Evolutionary conservation across 2,113 vertebrate genomes (phyloP).

Genomic region (Etheostoma cragini): DNA sequence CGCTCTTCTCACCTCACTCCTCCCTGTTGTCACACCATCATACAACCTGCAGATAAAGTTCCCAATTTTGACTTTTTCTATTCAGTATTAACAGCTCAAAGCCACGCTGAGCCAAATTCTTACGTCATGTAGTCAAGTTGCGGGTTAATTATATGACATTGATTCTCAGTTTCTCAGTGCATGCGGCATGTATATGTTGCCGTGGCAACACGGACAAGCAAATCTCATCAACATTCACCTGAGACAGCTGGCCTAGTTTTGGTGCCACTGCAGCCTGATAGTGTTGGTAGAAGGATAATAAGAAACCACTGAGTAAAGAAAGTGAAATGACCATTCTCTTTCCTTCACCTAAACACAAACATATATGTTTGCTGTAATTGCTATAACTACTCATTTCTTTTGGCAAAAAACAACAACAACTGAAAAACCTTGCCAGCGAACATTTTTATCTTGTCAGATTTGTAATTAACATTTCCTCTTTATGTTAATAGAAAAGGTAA

Average conservation of each 20-base stretch:
- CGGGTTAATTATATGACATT: background rate
- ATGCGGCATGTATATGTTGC: conserved; percentile 1
- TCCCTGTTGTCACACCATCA: conserved; percentile 14
- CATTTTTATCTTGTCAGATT: too few species aligned
- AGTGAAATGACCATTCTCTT: background rate
- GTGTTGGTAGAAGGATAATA: background rate
- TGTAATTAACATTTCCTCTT: too few species aligned
- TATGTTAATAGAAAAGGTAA: too few species aligned
- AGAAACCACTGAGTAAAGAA: background rate
- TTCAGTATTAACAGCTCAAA: background rate
- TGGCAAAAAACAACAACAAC: too few species aligned
- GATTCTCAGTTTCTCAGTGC: background rate
- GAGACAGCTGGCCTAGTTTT: conserved; percentile 22
- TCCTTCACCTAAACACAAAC: too few species aligned
- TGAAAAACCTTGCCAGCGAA: too few species aligned
- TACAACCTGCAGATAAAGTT: background rate
- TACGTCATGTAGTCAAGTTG: background rate
- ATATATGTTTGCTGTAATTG: too few species aligned
- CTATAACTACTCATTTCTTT: too few species aligned
- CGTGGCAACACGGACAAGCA: conserved; percentile 9
- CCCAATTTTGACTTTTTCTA: background rate
- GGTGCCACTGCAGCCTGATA: background rate
- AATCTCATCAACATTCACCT: conserved; percentile 20
- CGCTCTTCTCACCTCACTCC: conserved; percentile 46
- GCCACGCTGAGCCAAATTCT: background rate